Evolutionary conservation across 2,113 vertebrate species (phyloP), one percentile per base, ranked within the genome.

Genomic region (Archilochus colubris): DNA sequence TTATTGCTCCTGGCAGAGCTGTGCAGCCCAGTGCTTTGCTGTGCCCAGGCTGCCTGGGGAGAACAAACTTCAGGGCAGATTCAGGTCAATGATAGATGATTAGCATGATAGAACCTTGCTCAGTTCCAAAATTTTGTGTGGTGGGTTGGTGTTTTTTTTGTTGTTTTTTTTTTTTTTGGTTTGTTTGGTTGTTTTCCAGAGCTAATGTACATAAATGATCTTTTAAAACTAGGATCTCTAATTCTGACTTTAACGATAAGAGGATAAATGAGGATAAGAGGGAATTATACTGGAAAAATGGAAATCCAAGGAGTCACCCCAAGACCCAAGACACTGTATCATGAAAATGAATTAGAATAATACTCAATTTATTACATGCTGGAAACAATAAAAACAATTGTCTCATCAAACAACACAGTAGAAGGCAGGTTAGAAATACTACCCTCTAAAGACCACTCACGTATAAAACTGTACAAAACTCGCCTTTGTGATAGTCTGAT

Each of bases 1-100:
- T 67, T 50, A 82, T 14, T 70, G 20, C 57, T 88, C 76, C 83
- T 57, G 8, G 51, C 2, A 17, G 88, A 94, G 36, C 14, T 33
- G 18, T 92, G 75, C 43, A 63, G 55, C 43, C 48, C 82, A 91
- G 85, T 40, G 57, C 69, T 85, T 94, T 92, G 59, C 77, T 8
- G 3, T 89, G 57, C 66, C 79, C 75, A 81, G 92, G 93, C 79
- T 83, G 89, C 75, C 68, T 20, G 69, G 72, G 85, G 80, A 91
- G 43, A 94, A 25, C 7, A 92, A 89, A 78, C 76, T 73, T 77
- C 50, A 93, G 88, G 74, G 16, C 55, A 58, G 55, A 75, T 77
- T 87, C 89, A 44, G 77, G 58, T 87, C 77, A 81, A 7, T 51
- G 70, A n/a, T n/a, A n/a, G n/a, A n/a, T n/a, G n/a, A n/a, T n/a